Conservation (phyloP, 2,888 invertebrate genomes). For the Xestia ashworthii region DNA sequence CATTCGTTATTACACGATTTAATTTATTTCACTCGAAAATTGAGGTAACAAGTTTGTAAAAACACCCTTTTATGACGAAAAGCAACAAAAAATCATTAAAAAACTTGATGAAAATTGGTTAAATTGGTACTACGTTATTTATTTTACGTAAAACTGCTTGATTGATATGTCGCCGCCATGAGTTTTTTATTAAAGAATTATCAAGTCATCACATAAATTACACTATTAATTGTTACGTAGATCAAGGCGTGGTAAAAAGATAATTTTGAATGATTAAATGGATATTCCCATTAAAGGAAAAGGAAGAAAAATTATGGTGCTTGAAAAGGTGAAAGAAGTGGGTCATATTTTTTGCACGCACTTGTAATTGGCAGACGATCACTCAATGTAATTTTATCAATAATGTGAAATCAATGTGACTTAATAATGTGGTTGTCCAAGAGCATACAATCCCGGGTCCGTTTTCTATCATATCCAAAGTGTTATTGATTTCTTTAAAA, state of each 20-base stretch:
- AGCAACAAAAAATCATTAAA: constrained; percentile 60
- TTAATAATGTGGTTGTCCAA: background rate
- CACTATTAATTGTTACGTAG: constrained; percentile 55
- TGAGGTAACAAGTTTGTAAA: constrained; percentile 57
- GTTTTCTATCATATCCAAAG: background rate
- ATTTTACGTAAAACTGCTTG: constrained; percentile 61
- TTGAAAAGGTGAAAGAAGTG: constrained; percentile 1
- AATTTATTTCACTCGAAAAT: constrained; percentile 73
- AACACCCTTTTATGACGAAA: constrained; percentile 72
- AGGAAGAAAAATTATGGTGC: background rate
- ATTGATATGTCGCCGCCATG: constrained; percentile 71
- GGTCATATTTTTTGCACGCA: constrained; percentile 23
- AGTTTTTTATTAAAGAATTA: constrained; percentile 50
- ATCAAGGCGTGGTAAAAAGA: constrained; percentile 17
- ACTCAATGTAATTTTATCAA: background rate
- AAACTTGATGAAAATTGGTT: constrained; percentile 70
- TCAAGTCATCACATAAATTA: constrained; percentile 49
- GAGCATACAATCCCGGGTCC: background rate
- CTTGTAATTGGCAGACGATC: constrained; percentile 12
- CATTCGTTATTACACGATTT: constrained; percentile 80
- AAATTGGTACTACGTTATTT: constrained; percentile 75
- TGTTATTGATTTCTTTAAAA: no score
- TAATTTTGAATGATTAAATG: constrained; percentile 48
- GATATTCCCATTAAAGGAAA: constrained; percentile 25
- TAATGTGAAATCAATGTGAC: background rate